Evolutionary conservation across 2,797 vertebrate species (phyloP).

Genomic region (Bovichtus variegatus): DNA sequence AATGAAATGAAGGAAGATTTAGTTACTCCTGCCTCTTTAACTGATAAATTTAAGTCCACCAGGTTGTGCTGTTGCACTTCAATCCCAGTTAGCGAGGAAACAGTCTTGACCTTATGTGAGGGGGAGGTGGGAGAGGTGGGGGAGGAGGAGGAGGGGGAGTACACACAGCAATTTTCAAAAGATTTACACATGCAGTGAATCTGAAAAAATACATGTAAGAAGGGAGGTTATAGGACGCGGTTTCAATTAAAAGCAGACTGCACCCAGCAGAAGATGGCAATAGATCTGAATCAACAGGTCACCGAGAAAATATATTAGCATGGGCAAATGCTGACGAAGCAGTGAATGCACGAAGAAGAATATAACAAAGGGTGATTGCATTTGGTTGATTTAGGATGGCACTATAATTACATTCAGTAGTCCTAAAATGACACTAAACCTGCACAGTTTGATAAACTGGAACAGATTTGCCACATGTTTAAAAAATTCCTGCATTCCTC

Average conservation of each 20-base stretch:
- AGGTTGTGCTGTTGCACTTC: slow-evolving; percentile 78
- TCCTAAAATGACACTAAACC: not conserved
- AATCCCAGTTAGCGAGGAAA: not conserved
- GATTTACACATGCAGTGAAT: slow-evolving; percentile 61
- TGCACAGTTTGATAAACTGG: not conserved
- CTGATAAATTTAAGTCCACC: slow-evolving; percentile 50
- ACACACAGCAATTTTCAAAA: slow-evolving; percentile 41
- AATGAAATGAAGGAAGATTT: not conserved
- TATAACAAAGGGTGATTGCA: not conserved
- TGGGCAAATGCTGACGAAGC: slow-evolving; percentile 27
- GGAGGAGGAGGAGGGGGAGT: not conserved
- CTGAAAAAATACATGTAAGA: slow-evolving; percentile 41
- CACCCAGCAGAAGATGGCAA: not conserved
- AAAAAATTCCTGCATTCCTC: not conserved
- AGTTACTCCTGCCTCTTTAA: too few relatives aligned
- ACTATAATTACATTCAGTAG: slow-evolving; percentile 1
- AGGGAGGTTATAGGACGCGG: slow-evolving; percentile 39
- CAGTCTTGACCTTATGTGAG: not conserved
- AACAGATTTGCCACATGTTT: not conserved
- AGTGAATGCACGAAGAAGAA: not conserved
- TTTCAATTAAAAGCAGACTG: slow-evolving; percentile 53
- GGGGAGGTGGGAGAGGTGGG: not conserved
- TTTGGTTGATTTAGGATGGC: slow-evolving; percentile 10
- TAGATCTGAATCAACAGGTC: slow-evolving; percentile 52
- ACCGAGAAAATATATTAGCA: slow-evolving; percentile 3